Conservation (phyloP, 2,113 vertebrate species). For the Ranitomeya variabilis region DNA sequence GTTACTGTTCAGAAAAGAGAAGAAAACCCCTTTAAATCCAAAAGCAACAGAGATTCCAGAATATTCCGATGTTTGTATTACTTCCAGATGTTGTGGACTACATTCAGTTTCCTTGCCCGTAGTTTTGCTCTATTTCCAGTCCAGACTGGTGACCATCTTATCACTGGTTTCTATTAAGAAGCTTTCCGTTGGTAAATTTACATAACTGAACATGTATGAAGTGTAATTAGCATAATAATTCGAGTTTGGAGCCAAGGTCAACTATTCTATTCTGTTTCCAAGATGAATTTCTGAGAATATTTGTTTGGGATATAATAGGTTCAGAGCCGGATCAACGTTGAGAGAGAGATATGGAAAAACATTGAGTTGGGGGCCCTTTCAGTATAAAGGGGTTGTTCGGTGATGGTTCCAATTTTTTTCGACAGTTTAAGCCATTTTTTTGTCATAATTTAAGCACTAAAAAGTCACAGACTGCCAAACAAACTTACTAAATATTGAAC, state of each 20-base stretch:
- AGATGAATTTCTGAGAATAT: neutral
- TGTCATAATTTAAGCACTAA: too few relatives aligned
- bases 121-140: neutral
- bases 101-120: neutral
- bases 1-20: too few relatives aligned
- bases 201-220: conserved; percentile 2
- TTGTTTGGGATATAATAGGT: too few relatives aligned
- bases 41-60: neutral
- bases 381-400: too few relatives aligned
- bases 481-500: too few relatives aligned
- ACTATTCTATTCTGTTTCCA: neutral
- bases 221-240: neutral
- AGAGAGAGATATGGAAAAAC: too few relatives aligned
- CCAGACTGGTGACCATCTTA: neutral
- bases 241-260: neutral
- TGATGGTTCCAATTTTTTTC: too few relatives aligned
- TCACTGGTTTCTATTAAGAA: neutral
- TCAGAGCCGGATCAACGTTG: too few relatives aligned
- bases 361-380: too few relatives aligned
- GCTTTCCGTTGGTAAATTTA: neutral
- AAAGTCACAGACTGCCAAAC: too few relatives aligned
- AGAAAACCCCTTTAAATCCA: too few relatives aligned
- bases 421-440: too few relatives aligned
- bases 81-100: neutral
- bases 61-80: neutral